These are phyloP conservation scores for Acronicta aceris DNA, from an alignment of 2,888 invertebrate genomes.

Conservation along the genomic window DNA sequence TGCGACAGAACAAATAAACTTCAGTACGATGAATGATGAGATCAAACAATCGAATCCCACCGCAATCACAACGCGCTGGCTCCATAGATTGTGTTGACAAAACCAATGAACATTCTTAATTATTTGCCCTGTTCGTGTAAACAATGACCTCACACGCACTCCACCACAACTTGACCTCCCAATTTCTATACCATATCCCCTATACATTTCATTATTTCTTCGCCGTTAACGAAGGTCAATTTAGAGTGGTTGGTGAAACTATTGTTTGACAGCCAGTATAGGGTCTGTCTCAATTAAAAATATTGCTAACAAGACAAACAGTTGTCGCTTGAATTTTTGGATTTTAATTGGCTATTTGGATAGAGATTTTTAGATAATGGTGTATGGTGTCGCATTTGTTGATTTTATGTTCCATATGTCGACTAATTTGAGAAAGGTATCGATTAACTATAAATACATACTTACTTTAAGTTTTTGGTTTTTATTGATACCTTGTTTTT, in stretches of 20 bases:
- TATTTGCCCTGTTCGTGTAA: slow-evolving; percentile 85
- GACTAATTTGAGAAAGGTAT: background rate
- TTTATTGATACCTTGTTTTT: too few species aligned
- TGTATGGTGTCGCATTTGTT: slow-evolving; percentile 53
- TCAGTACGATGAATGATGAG: slow-evolving; percentile 68
- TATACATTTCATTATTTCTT: slow-evolving; percentile 13
- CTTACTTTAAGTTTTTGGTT: background rate
- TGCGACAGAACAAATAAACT: slow-evolving; percentile 70
- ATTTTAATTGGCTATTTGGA: slow-evolving; percentile 85
- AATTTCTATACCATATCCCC: slow-evolving; percentile 30
- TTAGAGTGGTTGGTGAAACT: slow-evolving; percentile 66
- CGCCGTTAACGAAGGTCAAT: slow-evolving; percentile 53
- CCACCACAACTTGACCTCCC: slow-evolving; percentile 67
- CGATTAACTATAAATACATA: background rate
- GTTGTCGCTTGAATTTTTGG: slow-evolving; percentile 79
- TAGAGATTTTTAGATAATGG: slow-evolving; percentile 74
- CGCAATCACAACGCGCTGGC: slow-evolving; percentile 69
- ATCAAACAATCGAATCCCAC: slow-evolving; percentile 79
- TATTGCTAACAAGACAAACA: slow-evolving; percentile 87
- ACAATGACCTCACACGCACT: slow-evolving; percentile 77
- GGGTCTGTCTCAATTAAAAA: slow-evolving; percentile 87
- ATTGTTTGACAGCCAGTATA: slow-evolving; percentile 79
- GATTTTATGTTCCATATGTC: slow-evolving; percentile 38
- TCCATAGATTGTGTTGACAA: slow-evolving; percentile 82
- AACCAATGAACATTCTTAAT: slow-evolving; percentile 88